Base-by-base conservation (phyloP, 2,113 vertebrate species). In the Pachycephala philippinensis region DNA sequence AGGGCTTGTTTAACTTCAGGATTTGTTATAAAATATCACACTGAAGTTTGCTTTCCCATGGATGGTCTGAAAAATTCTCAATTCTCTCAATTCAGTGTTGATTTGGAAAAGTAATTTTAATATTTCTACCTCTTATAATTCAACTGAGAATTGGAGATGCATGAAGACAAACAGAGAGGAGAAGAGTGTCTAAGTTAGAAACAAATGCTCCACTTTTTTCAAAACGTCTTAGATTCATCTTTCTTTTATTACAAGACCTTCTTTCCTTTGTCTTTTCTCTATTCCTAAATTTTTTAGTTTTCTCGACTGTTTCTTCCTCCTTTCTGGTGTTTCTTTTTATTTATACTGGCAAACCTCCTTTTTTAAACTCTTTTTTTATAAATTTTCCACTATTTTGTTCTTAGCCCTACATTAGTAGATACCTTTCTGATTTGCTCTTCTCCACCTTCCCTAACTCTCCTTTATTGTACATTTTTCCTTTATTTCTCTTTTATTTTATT, bases 21-120 rank as follows among this genome's bases (percentile, higher is more conserved):
- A 83, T 80, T 83, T 80, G 37, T 79, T 80, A n/a, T 24, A 72
- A 83, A 90, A 88, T 80, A 80, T 28, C 75, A 69, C 40, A 65
- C 12, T 83, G 54, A 90, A 87, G 31, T 72, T 80, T 92, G 39
- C n/a, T 72, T 95, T 90, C 45, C 53, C 8, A 53, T 42, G 6
- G 50, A 80, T 42, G 59, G n/a, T 76, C 80, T 87, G 54, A 15
- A 91, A 94, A 79, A 94, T 60, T 84, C 61, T 87, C 59, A 40
- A 13, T 40, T 40, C 40, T 40, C 40, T 40, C 40, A 40, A 40
- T 40, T 40, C 40, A 54, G 17, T 60, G 27, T 72, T 91, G 69
- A 44, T 63, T 2, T 2, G 15, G 35, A 89, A 64, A 35, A 53
- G 18, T 71, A 2, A 71, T 87, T 70, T 94, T 93, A 82, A 45